These are phyloP conservation scores for Buathra laborator DNA, from an alignment of 2,888 invertebrate genomes.

Conservation along the genomic window DNA sequence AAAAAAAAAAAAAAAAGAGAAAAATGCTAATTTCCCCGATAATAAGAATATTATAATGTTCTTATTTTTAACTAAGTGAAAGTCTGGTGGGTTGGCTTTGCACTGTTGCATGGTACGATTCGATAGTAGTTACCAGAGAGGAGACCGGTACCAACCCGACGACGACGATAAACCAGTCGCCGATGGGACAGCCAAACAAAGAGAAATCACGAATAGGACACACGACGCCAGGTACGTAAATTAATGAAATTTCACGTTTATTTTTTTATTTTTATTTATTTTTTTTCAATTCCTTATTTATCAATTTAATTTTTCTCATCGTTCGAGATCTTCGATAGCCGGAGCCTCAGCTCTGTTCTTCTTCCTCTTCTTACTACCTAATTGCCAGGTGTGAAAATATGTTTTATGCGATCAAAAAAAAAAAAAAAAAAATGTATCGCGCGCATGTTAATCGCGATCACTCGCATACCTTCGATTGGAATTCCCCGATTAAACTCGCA, in stretches of 20 bases:
- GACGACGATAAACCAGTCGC: slow-evolving; percentile 86
- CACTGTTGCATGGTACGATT: slow-evolving; percentile 85
- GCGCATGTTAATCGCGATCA: background rate
- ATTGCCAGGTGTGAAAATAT: slow-evolving; percentile 24
- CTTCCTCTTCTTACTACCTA: background rate
- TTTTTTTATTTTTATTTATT: slow-evolving; percentile 38
- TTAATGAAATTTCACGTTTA: slow-evolving; percentile 71
- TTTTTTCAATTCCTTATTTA: background rate
- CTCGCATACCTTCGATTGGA: background rate
- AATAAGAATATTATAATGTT: slow-evolving; percentile 51
- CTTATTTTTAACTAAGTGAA: slow-evolving; percentile 79
- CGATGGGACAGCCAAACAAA: slow-evolving; percentile 87
- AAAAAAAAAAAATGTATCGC: background rate
- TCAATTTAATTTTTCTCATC: background rate
- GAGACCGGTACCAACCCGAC: slow-evolving; percentile 80
- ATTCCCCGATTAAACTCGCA: slow-evolving; percentile 3
- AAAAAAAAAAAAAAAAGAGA: background rate
- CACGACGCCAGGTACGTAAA: slow-evolving; percentile 83
- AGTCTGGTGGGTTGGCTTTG: slow-evolving; percentile 85
- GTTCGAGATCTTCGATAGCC: slow-evolving; percentile 40
- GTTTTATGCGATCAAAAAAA: background rate
- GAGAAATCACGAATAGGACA: slow-evolving; percentile 86
- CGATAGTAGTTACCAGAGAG: slow-evolving; percentile 84
- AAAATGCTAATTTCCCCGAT: slow-evolving; percentile 5
- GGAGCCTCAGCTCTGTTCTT: slow-evolving; percentile 23